These are phyloP conservation scores for Meleagris gallopavo DNA, from an alignment of 2,113 vertebrate genomes.

Conservation along the genomic window DNA sequence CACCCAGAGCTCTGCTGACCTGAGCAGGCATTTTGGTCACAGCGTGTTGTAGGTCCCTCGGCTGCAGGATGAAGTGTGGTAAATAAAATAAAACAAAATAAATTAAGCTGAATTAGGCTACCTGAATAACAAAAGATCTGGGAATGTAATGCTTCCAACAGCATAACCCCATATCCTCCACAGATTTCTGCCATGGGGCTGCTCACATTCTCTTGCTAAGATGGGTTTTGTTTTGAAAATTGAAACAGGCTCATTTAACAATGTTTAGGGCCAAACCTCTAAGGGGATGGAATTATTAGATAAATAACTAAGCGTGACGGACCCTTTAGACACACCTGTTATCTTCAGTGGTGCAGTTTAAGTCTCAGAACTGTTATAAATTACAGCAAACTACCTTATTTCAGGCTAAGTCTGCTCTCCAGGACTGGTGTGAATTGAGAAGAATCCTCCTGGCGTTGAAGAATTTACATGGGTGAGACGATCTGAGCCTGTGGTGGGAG, in stretches of 20 bases:
- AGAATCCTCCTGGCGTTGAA: background rate
- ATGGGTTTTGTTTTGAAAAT: background rate
- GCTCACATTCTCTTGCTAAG: background rate
- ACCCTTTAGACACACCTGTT: conserved; percentile 3
- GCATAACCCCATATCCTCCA: background rate
- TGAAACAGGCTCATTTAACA: background rate
- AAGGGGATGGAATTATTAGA: background rate
- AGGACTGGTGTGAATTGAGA: background rate
- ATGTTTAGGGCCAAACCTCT: conserved; percentile 3
- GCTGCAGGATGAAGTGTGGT: background rate
- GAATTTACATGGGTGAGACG: background rate
- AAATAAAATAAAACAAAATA: background rate
- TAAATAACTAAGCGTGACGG: conserved; percentile 28
- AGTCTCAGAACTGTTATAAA: background rate
- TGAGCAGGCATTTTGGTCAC: accelerated
- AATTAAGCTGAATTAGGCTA: background rate
- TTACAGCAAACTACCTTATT: background rate
- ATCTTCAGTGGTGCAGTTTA: background rate
- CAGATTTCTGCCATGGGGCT: background rate
- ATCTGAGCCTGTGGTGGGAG: background rate
- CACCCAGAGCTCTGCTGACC: background rate
- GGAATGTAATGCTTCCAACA: background rate
- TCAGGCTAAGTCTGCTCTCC: background rate
- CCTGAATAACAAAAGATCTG: background rate
- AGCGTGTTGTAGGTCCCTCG: background rate